Conservation (phyloP, 2,797 vertebrate genomes). For the Takifugu rubripes region DNA sequence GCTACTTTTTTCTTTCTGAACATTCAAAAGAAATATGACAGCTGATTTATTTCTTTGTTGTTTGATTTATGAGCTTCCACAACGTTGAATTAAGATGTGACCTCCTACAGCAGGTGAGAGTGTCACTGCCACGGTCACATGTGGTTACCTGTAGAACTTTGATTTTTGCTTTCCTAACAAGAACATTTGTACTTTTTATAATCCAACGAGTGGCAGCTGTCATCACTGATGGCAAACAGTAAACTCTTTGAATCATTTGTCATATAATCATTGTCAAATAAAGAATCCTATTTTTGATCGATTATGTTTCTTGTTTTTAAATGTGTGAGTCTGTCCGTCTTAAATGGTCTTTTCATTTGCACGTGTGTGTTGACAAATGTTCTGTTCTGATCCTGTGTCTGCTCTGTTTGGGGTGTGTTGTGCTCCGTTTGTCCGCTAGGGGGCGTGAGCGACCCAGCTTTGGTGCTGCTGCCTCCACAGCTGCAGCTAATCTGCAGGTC, state of each 20-base stretch:
- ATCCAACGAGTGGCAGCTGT: conserved; percentile 62
- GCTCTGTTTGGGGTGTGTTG: too few species aligned
- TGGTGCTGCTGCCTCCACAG: too few species aligned
- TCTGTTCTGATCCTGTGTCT: too few species aligned
- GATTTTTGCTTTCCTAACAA: conserved; percentile 44
- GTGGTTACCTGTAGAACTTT: conserved; percentile 19
- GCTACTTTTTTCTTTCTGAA: conserved; percentile 15
- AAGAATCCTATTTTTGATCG: conserved; percentile 29
- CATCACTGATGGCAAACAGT: conserved; percentile 44
- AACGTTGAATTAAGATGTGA: conserved; percentile 40
- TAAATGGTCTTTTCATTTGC: too few species aligned
- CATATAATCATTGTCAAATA: conserved; percentile 41
- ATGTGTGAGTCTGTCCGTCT: background rate
- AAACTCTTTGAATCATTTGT: conserved; percentile 44
- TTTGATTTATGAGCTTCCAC: conserved; percentile 20
- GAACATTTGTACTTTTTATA: conserved; percentile 56
- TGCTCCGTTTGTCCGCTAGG: too few species aligned
- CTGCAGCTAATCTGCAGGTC: too few species aligned
- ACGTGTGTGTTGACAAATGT: too few species aligned
- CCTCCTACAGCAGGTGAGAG: conserved; percentile 33
- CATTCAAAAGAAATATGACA: conserved; percentile 27
- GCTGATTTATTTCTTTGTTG: conserved; percentile 11
- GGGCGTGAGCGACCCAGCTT: too few species aligned
- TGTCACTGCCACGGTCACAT: conserved; percentile 20
- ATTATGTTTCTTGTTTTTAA: background rate